A percentile compares a stretch with the other conserved stretches of the same genome.
Evolutionary conservation across 2,888 invertebrate genomes (phyloP).

Genomic region (Liodrosophila aerea): DNA sequence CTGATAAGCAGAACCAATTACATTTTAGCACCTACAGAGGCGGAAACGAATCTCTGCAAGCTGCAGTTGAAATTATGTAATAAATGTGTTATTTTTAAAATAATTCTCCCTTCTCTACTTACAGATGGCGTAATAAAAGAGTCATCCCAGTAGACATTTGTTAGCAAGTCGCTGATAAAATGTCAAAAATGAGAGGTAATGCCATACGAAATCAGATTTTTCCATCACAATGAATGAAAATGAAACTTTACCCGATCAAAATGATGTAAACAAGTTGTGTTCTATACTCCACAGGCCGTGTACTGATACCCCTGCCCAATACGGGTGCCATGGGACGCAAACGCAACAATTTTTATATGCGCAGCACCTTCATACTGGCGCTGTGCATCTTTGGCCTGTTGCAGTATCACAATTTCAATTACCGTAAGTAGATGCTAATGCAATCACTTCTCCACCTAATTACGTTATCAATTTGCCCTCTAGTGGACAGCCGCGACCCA

Average conservation of each 20-base stretch:
- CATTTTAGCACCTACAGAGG: not conserved
- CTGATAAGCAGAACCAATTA: not conserved
- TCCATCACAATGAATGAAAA: not conserved
- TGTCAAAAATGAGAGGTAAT: slow-evolving; percentile 71
- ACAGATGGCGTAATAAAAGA: slow-evolving; percentile 52
- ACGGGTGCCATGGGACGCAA: slow-evolving; percentile 82
- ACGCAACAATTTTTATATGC: slow-evolving; percentile 81
- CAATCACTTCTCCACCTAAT: too few relatives aligned
- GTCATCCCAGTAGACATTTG: slow-evolving; percentile 34
- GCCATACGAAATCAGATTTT: not conserved
- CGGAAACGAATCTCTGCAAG: too few relatives aligned
- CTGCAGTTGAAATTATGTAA: too few relatives aligned
- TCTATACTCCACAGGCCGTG: slow-evolving; percentile 62
- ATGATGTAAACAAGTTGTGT: too few relatives aligned
- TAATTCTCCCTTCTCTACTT: slow-evolving; percentile 1
- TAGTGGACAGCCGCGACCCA: slow-evolving; percentile 83
- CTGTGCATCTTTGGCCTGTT: slow-evolving; percentile 81
- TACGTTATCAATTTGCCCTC: too few relatives aligned
- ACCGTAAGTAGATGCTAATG: slow-evolving; percentile 79
- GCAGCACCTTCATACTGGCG: slow-evolving; percentile 79
- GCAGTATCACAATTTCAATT: slow-evolving; percentile 82
- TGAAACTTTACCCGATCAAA: too few relatives aligned
- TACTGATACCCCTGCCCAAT: slow-evolving; percentile 81
- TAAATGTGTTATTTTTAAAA: too few relatives aligned
- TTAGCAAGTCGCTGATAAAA: slow-evolving; percentile 36